These are phyloP conservation scores for Dexiosoma caninum DNA, from an alignment of 2,888 invertebrate genomes.

Conservation along the genomic window DNA sequence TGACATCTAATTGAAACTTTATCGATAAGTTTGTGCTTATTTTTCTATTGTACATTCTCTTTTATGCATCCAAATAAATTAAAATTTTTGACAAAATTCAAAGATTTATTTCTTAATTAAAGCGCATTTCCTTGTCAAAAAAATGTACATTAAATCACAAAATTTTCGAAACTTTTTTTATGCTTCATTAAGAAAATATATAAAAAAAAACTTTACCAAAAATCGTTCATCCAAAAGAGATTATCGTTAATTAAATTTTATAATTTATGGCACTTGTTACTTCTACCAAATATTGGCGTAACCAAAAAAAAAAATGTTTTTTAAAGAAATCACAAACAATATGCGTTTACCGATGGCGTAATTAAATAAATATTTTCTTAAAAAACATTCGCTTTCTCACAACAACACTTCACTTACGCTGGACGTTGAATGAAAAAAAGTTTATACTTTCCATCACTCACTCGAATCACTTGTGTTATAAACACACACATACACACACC, in stretches of 20 bases:
- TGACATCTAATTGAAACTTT: too few species aligned
- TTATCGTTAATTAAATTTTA: conserved; percentile 14
- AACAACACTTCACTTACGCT: conserved; percentile 11
- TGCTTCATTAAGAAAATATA: conserved; percentile 54
- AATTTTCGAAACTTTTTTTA: conserved; percentile 15
- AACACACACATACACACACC: too few species aligned
- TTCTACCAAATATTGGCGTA: neutral
- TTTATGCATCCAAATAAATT: neutral
- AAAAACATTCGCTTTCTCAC: conserved; percentile 39
- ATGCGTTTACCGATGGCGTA: conserved; percentile 3
- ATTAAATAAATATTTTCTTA: conserved; percentile 47
- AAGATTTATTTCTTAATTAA: conserved; percentile 39
- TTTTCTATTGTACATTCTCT: too few species aligned
- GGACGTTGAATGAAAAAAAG: neutral
- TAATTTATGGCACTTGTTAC: conserved; percentile 48
- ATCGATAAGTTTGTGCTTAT: neutral
- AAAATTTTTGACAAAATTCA: neutral
- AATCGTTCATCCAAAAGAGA: neutral
- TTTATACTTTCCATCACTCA: conserved; percentile 46
- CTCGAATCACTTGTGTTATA: conserved; percentile 9
- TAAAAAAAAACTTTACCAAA: conserved; percentile 36
- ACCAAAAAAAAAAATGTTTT: neutral
- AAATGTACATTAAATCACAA: conserved; percentile 9
- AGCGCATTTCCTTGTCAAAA: conserved; percentile 14
- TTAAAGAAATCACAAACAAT: neutral